Evolutionary conservation across 2,888 invertebrate species (phyloP), one percentile per base, ranked within the genome.

Genomic region (Harpalus rubripes): DNA sequence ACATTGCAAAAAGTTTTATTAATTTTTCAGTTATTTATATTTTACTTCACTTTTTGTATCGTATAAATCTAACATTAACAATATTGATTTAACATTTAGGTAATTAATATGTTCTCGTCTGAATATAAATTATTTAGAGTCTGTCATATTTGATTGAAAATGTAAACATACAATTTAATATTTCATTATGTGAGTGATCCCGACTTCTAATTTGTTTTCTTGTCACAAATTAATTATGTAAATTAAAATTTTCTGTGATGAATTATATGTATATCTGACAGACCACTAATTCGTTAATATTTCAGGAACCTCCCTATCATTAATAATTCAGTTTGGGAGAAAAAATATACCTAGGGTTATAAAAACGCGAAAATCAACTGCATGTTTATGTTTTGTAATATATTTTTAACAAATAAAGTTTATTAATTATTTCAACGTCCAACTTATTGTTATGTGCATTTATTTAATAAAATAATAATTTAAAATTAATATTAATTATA

Each of bases 211-310:
- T 52, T 52, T 52, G 44, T 52, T 52, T 52, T 52, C 44, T 52
- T 52, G 44, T 52, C 44, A 52, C 44, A 52, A 52, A 52, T 52
- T 52, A 52, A 52, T 52, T 52, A 52, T 52, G 44, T 12, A 52
- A 52, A 52, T 52, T 52, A 52, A 52, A 52, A 52, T 10, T 12
- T 6, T 4, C 44, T 52, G 44, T 52, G 44, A 52, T 12, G 44
- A 52, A 52, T 52, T 52, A 52, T 52, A 12, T 12, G 44, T 52
- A 12, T 12, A 12, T 52, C 44, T 52, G 44, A 52, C 44, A 52
- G 2, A 52, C 12, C 44, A 52, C 44, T 52, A 52, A 52, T 52
- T 52, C 44, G 44, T 6, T 52, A 52, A 52, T 52, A 52, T 52
- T 52, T 52, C 44, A 52, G 12, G 44, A 52, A 52, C 44, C 44